Evolutionary conservation across 2,113 vertebrate genomes (phyloP).

Genomic region (Gobio gobio): DNA sequence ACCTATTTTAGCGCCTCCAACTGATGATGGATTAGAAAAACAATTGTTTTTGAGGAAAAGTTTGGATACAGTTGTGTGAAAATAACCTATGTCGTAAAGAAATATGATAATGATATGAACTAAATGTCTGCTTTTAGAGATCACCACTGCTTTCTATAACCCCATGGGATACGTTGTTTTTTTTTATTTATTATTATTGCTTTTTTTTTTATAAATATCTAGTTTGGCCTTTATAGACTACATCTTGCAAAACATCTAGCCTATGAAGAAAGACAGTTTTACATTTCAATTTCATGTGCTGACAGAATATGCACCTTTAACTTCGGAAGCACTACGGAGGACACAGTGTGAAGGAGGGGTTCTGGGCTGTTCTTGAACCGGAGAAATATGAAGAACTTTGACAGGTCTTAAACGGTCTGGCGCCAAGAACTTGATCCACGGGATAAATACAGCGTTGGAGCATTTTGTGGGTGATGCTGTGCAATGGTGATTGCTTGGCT

Average conservation of each 20-base stretch:
- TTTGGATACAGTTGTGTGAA: background rate
- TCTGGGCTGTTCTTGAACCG: conserved; percentile 41
- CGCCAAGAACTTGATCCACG: conserved; percentile 89
- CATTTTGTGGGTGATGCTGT: conserved; percentile 76
- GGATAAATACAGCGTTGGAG: conserved; percentile 87
- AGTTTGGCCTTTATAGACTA: background rate
- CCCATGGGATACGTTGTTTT: no score
- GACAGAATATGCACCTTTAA: background rate
- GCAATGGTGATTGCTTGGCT: conserved; percentile 75
- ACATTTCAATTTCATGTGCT: background rate
- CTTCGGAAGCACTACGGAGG: background rate
- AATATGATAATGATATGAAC: background rate
- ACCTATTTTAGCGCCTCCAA: background rate
- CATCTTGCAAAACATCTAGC: background rate
- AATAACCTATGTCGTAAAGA: background rate
- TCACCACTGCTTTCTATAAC: background rate
- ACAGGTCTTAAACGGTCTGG: conserved; percentile 97
- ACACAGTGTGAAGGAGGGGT: conserved; percentile 3
- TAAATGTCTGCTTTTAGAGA: background rate
- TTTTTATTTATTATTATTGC: no score
- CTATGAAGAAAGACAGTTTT: background rate
- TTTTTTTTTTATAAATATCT: background rate
- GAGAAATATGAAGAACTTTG: conserved; percentile 95
- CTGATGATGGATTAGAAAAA: background rate
- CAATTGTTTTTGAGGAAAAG: background rate